Evolutionary conservation across 2,113 vertebrate genomes (phyloP).

Genomic region (Scolopax mira): DNA sequence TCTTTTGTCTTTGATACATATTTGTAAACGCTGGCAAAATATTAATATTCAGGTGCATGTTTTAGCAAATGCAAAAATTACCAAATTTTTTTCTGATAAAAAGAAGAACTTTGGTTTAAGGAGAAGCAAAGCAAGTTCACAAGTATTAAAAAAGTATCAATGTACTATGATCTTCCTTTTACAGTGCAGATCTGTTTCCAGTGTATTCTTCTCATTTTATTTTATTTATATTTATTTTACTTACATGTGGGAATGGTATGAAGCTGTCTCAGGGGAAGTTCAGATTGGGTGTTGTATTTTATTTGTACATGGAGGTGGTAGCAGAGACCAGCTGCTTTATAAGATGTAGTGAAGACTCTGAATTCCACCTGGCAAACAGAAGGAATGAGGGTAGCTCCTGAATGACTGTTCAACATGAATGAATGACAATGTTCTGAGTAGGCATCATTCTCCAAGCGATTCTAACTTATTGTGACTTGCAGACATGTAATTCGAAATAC

Average conservation of each 20-base stretch:
- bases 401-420: too few species aligned
- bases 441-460: background rate
- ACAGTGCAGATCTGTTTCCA: background rate
- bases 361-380: background rate
- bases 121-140: background rate
- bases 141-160: background rate
- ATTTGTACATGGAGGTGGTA: background rate
- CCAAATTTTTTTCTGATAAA: background rate
- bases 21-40: background rate
- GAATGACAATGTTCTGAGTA: fast-evolving
- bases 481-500: background rate
- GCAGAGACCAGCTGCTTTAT: background rate
- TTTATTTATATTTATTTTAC: background rate
- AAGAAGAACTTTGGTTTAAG: background rate
- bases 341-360: background rate
- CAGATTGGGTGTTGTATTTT: background rate
- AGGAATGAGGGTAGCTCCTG: background rate
- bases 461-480: background rate
- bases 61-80: background rate
- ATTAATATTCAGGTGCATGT: background rate
- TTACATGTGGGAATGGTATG: background rate
- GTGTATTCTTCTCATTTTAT: background rate
- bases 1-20: background rate
- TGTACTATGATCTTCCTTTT: background rate
- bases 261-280: background rate